These are phyloP conservation scores for Drosophila setifemur DNA, from an alignment of 1,140 invertebrate genomes.

Conservation along the genomic window DNA sequence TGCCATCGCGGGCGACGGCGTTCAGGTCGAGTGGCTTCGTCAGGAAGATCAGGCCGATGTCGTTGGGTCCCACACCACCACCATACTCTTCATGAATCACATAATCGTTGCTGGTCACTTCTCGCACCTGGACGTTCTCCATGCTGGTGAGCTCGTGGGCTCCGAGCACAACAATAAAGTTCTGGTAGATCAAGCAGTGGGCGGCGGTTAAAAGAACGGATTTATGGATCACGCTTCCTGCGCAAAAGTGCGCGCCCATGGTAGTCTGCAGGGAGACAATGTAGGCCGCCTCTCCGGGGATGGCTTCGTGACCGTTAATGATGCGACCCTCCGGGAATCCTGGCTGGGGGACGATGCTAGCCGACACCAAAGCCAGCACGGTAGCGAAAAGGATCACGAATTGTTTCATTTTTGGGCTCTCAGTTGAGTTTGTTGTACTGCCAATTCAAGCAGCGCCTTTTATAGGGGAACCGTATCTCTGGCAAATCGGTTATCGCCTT, in stretches of 20 bases:
- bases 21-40: constrained; percentile 83
- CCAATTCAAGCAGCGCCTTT: constrained; percentile 5
- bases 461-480: constrained; percentile 51
- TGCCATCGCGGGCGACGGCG: constrained; percentile 56
- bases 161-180: constrained; percentile 41
- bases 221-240: constrained; percentile 30
- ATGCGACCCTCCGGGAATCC: constrained; percentile 78
- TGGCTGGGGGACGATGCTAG: constrained; percentile 32
- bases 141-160: constrained; percentile 79
- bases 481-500: constrained; percentile 34
- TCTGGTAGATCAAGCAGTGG: constrained; percentile 48
- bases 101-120: constrained; percentile 19
- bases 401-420: constrained; percentile 54
- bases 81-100: constrained; percentile 83
- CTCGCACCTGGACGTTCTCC: constrained; percentile 41
- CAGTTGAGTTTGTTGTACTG: constrained; percentile 15
- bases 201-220: constrained; percentile 57
- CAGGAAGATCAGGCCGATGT: constrained; percentile 86
- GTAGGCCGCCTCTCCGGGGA: constrained; percentile 63
- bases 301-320: constrained; percentile 71
- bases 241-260: constrained; percentile 51
- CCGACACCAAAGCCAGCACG: constrained; percentile 50
- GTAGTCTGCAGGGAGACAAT: constrained; percentile 65
- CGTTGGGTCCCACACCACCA: constrained; percentile 84
- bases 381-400: constrained; percentile 60